Evolutionary conservation across 2,888 invertebrate genomes (phyloP).

Genomic region (Aricia artaxerxes): DNA sequence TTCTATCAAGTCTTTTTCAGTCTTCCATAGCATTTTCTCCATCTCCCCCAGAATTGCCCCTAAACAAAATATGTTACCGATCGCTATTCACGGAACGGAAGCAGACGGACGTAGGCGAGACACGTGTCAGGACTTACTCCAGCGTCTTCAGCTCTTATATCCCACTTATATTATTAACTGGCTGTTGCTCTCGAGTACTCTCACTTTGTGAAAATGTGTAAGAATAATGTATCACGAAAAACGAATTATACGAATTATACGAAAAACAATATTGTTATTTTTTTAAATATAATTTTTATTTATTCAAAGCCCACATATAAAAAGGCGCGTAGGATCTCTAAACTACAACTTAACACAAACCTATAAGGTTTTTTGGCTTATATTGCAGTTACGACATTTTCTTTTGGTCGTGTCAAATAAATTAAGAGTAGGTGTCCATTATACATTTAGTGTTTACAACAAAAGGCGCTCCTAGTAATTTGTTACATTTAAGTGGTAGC

Average conservation of each 20-base stretch:
- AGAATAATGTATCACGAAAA: background rate
- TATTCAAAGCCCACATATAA: background rate
- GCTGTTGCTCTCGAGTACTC: background rate
- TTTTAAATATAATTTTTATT: background rate
- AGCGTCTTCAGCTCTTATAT: background rate
- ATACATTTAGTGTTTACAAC: slow-evolving; percentile 6
- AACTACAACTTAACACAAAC: background rate
- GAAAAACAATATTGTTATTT: background rate
- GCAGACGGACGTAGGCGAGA: background rate
- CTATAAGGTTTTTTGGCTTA: background rate
- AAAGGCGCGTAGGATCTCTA: background rate
- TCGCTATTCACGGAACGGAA: background rate
- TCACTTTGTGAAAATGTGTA: background rate
- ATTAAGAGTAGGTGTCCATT: slow-evolving; percentile 11
- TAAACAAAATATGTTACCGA: background rate
- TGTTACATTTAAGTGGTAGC: slow-evolving; percentile 23
- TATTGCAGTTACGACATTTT: background rate
- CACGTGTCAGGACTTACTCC: background rate
- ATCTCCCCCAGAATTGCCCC: no score
- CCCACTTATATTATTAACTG: background rate
- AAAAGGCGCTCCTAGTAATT: slow-evolving; percentile 20
- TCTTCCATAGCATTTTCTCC: no score
- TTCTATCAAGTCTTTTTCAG: no score
- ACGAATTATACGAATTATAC: no score
- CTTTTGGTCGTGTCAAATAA: background rate